These are phyloP conservation scores for Eledone cirrhosa DNA, from an alignment of 2,888 invertebrate genomes.

Conservation along the genomic window DNA sequence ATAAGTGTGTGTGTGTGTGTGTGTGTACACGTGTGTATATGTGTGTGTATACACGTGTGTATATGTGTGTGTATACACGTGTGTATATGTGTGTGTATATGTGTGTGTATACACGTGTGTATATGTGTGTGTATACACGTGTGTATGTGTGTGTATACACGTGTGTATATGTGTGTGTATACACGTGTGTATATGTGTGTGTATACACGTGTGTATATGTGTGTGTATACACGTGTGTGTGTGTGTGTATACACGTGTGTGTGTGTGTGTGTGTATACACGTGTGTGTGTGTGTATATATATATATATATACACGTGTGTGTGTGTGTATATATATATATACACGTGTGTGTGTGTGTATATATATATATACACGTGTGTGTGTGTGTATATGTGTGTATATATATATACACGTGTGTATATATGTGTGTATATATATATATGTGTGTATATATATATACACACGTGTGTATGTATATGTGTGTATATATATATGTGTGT, in stretches of 20 bases:
- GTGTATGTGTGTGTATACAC: not conserved
- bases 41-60: not conserved
- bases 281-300: conserved; percentile 6
- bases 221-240: not conserved
- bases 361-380: too few relatives aligned
- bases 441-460: too few relatives aligned
- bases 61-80: not conserved
- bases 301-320: too few relatives aligned
- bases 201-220: not conserved
- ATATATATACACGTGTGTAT: too few relatives aligned
- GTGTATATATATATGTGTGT: too few relatives aligned
- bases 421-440: too few relatives aligned
- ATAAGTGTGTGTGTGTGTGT: not conserved
- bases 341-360: too few relatives aligned
- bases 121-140: not conserved
- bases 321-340: too few relatives aligned
- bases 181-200: not conserved
- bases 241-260: not conserved
- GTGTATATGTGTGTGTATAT: not conserved
- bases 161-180: not conserved
- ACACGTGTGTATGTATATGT: too few relatives aligned
- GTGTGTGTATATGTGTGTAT: too few relatives aligned
- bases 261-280: not conserved
- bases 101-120: not conserved
- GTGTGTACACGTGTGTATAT: not conserved